Conservation (phyloP, 1,140 invertebrate species). For the Drosophila mauritiana region DNA sequence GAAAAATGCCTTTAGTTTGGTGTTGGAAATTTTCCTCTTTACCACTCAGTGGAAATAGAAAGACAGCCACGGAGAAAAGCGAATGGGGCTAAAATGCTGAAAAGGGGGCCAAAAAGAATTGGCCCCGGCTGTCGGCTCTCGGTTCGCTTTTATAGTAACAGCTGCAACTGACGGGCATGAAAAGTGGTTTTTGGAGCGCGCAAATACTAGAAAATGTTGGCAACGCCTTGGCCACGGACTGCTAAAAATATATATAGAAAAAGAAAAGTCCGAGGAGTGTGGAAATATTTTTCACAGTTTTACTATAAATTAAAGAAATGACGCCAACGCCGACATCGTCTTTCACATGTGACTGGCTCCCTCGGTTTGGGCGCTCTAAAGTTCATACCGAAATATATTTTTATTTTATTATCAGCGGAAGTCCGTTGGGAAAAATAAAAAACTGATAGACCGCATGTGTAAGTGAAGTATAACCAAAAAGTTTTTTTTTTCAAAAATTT, state of each 20-base stretch:
- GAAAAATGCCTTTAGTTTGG: slow-evolving; percentile 64
- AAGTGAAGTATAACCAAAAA: slow-evolving; percentile 4
- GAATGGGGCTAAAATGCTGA: background rate
- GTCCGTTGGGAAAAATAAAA: slow-evolving; percentile 34
- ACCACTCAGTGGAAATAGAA: slow-evolving; percentile 14
- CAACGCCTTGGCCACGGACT: slow-evolving; percentile 33
- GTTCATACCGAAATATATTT: slow-evolving; percentile 74
- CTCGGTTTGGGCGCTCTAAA: slow-evolving; percentile 33
- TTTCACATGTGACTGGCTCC: slow-evolving; percentile 61
- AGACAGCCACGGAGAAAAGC: slow-evolving; percentile 5
- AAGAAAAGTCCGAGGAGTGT: slow-evolving; percentile 20
- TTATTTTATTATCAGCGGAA: slow-evolving; percentile 62
- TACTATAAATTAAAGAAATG: slow-evolving; percentile 71
- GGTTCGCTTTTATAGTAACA: slow-evolving; percentile 66
- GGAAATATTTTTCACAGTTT: slow-evolving; percentile 63
- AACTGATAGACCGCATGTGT: slow-evolving; percentile 12
- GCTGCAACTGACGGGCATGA: slow-evolving; percentile 81
- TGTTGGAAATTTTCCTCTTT: slow-evolving; percentile 38
- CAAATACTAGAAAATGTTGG: slow-evolving; percentile 62
- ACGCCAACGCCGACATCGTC: slow-evolving; percentile 42
- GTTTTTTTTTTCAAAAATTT: background rate
- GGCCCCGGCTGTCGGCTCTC: slow-evolving; percentile 47
- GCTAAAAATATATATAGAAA: slow-evolving; percentile 26
- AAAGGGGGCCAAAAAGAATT: slow-evolving; percentile 36
- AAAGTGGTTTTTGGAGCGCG: slow-evolving; percentile 74